A percentile compares a stretch with the other conserved stretches of the same genome.
These are phyloP conservation scores for Anguilla japonica DNA, from an alignment of 2,113 vertebrate species.

Conservation along the genomic window DNA sequence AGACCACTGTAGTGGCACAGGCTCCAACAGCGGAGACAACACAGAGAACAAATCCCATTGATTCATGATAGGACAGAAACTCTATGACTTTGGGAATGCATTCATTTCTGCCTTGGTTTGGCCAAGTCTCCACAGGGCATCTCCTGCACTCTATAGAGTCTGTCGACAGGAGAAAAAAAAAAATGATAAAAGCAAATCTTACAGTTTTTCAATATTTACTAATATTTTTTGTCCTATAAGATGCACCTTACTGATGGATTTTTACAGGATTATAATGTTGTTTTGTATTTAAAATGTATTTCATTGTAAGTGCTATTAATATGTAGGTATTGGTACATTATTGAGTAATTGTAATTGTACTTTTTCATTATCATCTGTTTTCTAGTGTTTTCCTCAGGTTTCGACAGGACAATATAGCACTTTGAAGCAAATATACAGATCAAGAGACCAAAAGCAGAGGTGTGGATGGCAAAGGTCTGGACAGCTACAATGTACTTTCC, in stretches of 20 bases:
- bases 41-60: constrained; percentile 61
- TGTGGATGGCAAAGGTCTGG: constrained; percentile 57
- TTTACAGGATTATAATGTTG: too few relatives aligned
- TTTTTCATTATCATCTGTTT: constrained; percentile 50
- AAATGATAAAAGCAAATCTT: not conserved
- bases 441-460: constrained; percentile 54
- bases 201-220: too few relatives aligned
- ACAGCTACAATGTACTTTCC: constrained; percentile 59
- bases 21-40: constrained; percentile 57
- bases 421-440: constrained; percentile 57
- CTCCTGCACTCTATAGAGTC: constrained; percentile 65
- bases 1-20: constrained; percentile 47
- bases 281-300: constrained; percentile 6
- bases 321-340: too few relatives aligned
- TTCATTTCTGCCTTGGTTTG: constrained; percentile 56
- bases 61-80: constrained; percentile 65
- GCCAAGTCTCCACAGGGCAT: constrained; percentile 66
- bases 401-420: constrained; percentile 51
- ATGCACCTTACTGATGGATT: too few relatives aligned
- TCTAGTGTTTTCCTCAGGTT: constrained; percentile 55
- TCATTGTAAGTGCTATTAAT: not conserved
- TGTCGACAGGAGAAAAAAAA: constrained; percentile 45
- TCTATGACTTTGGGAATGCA: constrained; percentile 65
- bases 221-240: too few relatives aligned
- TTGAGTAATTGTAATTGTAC: not conserved